Percentiles rank a stretch among this genome's conserved stretches.
Conservation (phyloP, 1,140 invertebrate genomes). For the Bombus vancouverensis region DNA sequence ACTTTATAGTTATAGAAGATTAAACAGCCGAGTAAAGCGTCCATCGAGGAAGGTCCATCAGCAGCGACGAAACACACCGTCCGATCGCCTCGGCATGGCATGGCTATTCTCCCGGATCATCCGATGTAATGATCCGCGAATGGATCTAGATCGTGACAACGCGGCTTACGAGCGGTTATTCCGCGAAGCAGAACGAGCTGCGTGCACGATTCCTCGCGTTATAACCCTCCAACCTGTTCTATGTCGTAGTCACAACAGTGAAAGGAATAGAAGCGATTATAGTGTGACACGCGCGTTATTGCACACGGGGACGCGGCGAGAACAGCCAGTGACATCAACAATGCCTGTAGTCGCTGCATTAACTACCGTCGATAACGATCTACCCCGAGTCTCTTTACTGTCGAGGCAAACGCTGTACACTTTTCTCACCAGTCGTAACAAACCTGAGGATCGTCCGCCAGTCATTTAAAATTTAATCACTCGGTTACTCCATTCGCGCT, state of each 20-base stretch:
- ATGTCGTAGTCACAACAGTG: constrained; percentile 50
- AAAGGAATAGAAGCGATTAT: constrained; percentile 68
- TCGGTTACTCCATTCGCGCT: no score
- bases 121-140: constrained; percentile 22
- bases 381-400: not conserved
- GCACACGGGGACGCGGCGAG: constrained; percentile 18
- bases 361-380: constrained; percentile 56
- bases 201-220: not conserved
- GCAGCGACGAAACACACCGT: not conserved
- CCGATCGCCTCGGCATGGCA: not conserved
- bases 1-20: not conserved
- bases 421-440: not conserved
- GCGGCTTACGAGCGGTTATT: constrained; percentile 14
- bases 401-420: not conserved
- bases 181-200: constrained; percentile 26
- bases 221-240: constrained; percentile 46
- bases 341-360: constrained; percentile 30
- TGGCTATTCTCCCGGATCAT: constrained; percentile 13
- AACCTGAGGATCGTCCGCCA: not conserved
- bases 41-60: no score
- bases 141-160: constrained; percentile 25
- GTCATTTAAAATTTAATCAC: not conserved
- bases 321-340: constrained; percentile 59
- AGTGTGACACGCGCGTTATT: constrained; percentile 5
- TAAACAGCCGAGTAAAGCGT: no score